Evolutionary conservation across 2,797 vertebrate genomes (phyloP).

Genomic region (Anguilla anguilla): DNA sequence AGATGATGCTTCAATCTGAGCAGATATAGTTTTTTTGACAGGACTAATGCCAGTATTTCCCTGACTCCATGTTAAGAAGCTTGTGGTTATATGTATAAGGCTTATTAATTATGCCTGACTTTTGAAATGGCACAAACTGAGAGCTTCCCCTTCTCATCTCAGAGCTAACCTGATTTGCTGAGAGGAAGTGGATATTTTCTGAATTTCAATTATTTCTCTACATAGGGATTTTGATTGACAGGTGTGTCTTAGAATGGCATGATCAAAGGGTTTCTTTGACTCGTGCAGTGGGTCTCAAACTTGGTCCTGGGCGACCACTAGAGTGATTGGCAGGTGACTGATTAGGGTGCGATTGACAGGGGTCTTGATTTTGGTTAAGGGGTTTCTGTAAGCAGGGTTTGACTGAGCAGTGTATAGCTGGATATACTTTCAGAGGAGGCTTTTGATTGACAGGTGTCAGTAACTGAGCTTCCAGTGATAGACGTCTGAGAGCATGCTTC

Average conservation of each 20-base stretch:
- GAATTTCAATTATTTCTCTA: no score
- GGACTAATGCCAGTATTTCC: not conserved
- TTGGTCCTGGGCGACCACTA: no score
- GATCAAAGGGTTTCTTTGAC: no score
- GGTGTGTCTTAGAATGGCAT: no score
- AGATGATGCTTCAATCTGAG: not conserved
- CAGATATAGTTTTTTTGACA: not conserved
- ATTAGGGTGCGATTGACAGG: not conserved
- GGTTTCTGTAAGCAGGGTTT: not conserved
- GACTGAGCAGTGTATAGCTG: no score
- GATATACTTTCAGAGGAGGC: not conserved
- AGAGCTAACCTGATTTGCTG: no score
- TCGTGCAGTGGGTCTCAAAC: no score
- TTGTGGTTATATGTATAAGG: not conserved
- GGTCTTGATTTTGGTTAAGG: not conserved
- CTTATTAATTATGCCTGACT: not conserved
- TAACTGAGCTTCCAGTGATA: not conserved
- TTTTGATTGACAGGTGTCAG: not conserved
- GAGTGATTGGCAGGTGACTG: not conserved
- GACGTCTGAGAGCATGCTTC: not conserved
- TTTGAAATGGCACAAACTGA: not conserved
- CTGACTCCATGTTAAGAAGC: not conserved
- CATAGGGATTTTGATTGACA: no score
- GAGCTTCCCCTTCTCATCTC: not conserved
- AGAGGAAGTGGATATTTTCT: no score